Evolutionary conservation across 2,113 vertebrate genomes (phyloP).

Genomic region (Campylomormyrus tamandua): DNA sequence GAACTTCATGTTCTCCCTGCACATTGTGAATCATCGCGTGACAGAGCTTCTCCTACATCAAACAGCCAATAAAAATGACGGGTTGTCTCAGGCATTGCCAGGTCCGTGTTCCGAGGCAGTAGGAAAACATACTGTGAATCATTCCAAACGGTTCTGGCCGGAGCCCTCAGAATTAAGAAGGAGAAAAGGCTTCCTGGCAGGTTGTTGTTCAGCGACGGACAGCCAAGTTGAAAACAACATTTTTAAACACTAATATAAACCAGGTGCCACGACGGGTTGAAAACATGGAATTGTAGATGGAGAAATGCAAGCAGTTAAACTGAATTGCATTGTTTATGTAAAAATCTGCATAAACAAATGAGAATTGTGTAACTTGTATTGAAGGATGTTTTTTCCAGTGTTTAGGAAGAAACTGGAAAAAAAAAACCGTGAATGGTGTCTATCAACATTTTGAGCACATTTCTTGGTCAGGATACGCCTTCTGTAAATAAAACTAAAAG

Average conservation of each 20-base stretch:
- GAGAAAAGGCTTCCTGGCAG: constrained; percentile 30
- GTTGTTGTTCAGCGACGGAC: not conserved
- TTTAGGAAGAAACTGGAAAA: not conserved
- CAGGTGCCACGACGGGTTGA: not conserved
- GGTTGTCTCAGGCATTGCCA: constrained; percentile 38
- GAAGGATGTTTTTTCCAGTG: not conserved
- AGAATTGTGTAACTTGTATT: not conserved
- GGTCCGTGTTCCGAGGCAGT: constrained; percentile 46
- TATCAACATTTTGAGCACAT: not conserved
- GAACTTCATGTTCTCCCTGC: constrained; percentile 56
- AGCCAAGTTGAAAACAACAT: not conserved
- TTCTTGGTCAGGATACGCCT: not conserved
- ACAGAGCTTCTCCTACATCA: constrained; percentile 34
- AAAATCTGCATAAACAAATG: not conserved
- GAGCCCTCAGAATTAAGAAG: constrained; percentile 17
- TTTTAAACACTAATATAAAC: not conserved
- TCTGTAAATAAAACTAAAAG: not conserved
- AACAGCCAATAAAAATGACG: constrained; percentile 38
- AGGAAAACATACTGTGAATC: constrained; percentile 36
- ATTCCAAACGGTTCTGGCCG: constrained; percentile 48
- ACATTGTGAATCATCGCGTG: constrained; percentile 59
- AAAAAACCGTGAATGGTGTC: not conserved
- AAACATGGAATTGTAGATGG: not conserved
- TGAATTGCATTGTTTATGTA: not conserved
- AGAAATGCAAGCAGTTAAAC: not conserved